Conservation (phyloP, 1,140 invertebrate genomes). For the Coelopa frigida region DNA sequence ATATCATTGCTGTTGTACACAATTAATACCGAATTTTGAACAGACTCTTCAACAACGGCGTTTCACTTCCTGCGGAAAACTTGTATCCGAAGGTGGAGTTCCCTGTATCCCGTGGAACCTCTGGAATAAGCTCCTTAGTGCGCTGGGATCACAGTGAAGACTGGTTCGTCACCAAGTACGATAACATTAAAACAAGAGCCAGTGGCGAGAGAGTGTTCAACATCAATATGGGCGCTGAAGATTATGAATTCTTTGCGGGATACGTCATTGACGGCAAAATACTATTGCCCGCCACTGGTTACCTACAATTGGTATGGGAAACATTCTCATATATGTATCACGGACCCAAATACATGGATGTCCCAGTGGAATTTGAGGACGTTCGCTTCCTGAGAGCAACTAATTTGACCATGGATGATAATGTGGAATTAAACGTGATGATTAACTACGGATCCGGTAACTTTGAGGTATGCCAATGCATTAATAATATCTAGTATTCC, state of each 20-base stretch:
- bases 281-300: constrained; percentile 85
- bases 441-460: constrained; percentile 74
- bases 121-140: constrained; percentile 67
- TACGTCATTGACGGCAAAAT: constrained; percentile 85
- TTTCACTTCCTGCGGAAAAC: constrained; percentile 46
- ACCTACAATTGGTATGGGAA: constrained; percentile 78
- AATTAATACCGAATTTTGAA: no score
- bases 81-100: constrained; percentile 61
- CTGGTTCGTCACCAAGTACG: constrained; percentile 51
- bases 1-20: no score
- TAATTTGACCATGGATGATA: constrained; percentile 61
- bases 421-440: constrained; percentile 69
- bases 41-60: constrained; percentile 46
- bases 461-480: constrained; percentile 60
- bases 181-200: constrained; percentile 39
- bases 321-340: constrained; percentile 68
- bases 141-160: constrained; percentile 87
- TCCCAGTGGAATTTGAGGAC: constrained; percentile 80
- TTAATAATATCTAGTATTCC: no score
- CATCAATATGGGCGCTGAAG: constrained; percentile 57
- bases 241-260: constrained; percentile 69
- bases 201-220: constrained; percentile 55
- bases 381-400: constrained; percentile 77
- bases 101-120: constrained; percentile 72
- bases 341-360: constrained; percentile 60